Conservation (phyloP, 2,888 invertebrate genomes). For the Tipula vernalis region DNA sequence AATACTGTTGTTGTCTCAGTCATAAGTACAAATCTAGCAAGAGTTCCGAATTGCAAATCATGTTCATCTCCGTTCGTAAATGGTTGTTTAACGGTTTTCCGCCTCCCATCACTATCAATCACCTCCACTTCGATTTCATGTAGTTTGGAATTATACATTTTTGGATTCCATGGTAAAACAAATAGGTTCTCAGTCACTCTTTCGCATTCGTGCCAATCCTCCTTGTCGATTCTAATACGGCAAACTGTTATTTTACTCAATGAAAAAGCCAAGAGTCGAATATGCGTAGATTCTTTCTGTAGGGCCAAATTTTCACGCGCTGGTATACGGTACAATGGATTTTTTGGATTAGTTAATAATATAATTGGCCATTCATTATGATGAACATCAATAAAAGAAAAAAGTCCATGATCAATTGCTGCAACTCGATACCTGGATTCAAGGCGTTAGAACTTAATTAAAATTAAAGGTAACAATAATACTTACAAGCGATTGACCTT, state of each 20-base stretch:
- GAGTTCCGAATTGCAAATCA: conserved; percentile 29
- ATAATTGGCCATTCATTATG: conserved; percentile 70
- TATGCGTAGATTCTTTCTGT: conserved; percentile 53
- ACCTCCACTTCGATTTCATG: conserved; percentile 52
- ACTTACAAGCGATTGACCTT: conserved; percentile 72
- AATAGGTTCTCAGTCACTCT: conserved; percentile 56
- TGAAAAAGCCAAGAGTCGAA: conserved; percentile 72
- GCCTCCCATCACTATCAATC: conserved; percentile 44
- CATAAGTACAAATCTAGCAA: conserved; percentile 64
- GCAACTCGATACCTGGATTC: conserved; percentile 55
- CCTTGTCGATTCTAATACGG: conserved; percentile 51
- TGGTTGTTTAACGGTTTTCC: conserved; percentile 46
- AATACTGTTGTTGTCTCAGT: conserved; percentile 57
- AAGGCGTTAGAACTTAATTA: not conserved
- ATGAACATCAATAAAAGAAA: conserved; percentile 69
- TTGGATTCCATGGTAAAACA: conserved; percentile 59
- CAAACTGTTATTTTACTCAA: conserved; percentile 49
- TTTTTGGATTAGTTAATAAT: conserved; percentile 83
- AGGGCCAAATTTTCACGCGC: conserved; percentile 50
- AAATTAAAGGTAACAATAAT: not conserved
- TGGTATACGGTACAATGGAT: conserved; percentile 60
- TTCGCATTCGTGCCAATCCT: conserved; percentile 49
- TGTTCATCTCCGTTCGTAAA: conserved; percentile 41
- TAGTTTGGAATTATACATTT: conserved; percentile 46
- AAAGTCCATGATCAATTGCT: conserved; percentile 80